Evolutionary conservation across 2,797 vertebrate species (phyloP), one percentile per base, ranked within the genome.

Genomic region (Erpetoichthys calabaricus): DNA sequence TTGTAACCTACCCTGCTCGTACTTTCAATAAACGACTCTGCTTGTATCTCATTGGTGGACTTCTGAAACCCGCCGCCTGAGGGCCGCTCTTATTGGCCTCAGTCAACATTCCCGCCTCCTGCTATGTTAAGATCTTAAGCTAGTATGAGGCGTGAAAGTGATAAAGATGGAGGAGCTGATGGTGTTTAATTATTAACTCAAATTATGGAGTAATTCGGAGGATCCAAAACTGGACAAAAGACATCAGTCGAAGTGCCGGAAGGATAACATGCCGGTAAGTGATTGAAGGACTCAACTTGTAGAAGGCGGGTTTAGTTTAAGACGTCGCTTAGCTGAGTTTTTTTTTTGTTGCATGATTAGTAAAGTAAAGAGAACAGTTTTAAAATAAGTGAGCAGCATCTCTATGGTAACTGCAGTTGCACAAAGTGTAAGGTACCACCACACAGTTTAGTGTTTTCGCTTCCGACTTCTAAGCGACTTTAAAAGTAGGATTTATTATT

Each of bases 191-290:
- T 76, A 79, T 81, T 80, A 59, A 79, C 62, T 45, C 63, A 61
- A 64, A 79, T 70, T 68, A 69, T 72, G 67, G 72, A 80, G 68
- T 82, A 78, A 67, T 63, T 61, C 67, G 66, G 67, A 70, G 57
- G 63, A 9, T 45, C 42, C 58, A 47, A 3, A 51, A 56, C 49
- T 62, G 57, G 60, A 64, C 63, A 56, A 60, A 9, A 58, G 55
- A 62, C 67, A 64, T 71, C 64, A 50, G 53, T 50, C 57, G 42
- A 64, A 60, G 56, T 53, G 63, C 59, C 43, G 46, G 58, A 64
- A 67, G 55, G 71, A 78, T 80, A 84, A 82, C 69, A 88, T 87
- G 84, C 70, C 72, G 67, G 84, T 88, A 75, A 87, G 86, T 88
- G 25, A 25, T 2, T 25, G 25, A 25, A 25, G 25, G 25, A 25